Conservation (phyloP, 2,113 vertebrate species). For the Struthidea cinerea region DNA sequence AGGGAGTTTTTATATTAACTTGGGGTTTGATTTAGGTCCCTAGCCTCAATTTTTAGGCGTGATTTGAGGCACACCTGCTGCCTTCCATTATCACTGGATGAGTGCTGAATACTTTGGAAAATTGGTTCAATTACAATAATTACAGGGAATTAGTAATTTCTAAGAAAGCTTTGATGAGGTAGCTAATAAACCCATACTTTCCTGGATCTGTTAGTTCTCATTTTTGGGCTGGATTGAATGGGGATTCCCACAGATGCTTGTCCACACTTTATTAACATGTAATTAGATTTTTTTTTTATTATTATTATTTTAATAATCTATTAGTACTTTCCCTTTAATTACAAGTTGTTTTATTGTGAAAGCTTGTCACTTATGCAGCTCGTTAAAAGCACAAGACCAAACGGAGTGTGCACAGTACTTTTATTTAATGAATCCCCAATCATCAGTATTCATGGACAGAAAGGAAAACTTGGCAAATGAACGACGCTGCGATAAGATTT, state of each 20-base stretch:
- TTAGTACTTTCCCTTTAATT: neutral
- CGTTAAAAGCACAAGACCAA: neutral
- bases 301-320: neutral
- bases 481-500: neutral
- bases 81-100: neutral
- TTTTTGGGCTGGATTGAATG: neutral
- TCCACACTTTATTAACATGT: neutral
- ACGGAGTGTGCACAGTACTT: neutral
- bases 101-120: neutral
- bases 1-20: neutral
- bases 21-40: neutral
- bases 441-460: constrained; percentile 17
- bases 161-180: neutral
- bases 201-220: neutral
- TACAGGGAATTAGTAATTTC: constrained; percentile 13
- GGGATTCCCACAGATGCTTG: constrained; percentile 7
- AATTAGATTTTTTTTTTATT: neutral
- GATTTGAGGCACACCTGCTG: neutral
- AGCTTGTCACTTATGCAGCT: neutral
- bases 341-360: neutral
- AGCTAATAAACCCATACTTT: neutral
- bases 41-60: neutral
- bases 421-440: constrained; percentile 1
- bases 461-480: constrained; percentile 13
- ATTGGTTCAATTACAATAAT: neutral